Evolutionary conservation across 2,113 vertebrate species (phyloP).

Genomic region (Podilymbus podiceps): DNA sequence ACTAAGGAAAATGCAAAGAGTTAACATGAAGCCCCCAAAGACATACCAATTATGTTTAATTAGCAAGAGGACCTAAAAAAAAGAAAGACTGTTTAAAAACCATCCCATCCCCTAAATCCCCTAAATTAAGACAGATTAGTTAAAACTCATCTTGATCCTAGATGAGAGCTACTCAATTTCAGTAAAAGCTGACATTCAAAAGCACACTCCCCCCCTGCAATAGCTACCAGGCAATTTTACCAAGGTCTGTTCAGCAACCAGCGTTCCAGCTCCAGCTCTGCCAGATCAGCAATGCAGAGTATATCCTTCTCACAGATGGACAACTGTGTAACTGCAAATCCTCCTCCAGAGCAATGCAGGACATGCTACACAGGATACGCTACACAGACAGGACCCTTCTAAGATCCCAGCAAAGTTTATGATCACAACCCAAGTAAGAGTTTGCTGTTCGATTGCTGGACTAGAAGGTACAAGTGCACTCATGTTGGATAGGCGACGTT

Average conservation of each 20-base stretch:
- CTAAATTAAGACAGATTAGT: background rate
- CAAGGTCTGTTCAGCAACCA: background rate
- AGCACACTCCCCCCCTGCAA: background rate
- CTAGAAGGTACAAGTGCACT: background rate
- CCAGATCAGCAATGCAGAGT: background rate
- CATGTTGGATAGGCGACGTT: background rate
- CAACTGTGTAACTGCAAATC: background rate
- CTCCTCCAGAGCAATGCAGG: background rate
- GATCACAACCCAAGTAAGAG: background rate
- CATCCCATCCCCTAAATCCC: background rate
- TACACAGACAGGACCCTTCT: background rate
- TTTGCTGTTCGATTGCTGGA: background rate
- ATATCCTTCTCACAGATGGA: background rate
- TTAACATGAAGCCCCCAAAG: background rate
- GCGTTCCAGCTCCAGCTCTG: background rate
- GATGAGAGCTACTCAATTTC: background rate
- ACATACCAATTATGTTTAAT: background rate
- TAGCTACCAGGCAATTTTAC: background rate
- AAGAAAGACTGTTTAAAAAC: background rate
- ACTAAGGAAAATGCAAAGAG: background rate
- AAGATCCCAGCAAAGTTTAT: background rate
- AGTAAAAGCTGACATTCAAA: background rate
- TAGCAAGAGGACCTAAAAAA: no score
- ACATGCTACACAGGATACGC: background rate
- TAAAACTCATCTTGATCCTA: background rate